These are phyloP conservation scores for Todiramphus saurophagus DNA, from an alignment of 2,113 vertebrate genomes.

Conservation along the genomic window DNA sequence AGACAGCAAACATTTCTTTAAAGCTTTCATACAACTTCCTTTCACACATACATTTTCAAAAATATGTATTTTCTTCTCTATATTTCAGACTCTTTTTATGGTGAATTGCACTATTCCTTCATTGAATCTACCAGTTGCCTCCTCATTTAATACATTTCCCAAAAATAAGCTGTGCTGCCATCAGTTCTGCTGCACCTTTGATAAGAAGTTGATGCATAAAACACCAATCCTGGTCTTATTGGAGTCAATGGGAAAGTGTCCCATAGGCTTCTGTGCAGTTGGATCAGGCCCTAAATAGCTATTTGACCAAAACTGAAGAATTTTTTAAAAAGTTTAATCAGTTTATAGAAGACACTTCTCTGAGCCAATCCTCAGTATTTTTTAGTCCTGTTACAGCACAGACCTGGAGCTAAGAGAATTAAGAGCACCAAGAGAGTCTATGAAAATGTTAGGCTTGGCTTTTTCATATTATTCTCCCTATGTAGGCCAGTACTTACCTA, in stretches of 20 bases:
- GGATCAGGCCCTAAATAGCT: not conserved
- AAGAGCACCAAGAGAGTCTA: not conserved
- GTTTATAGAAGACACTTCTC: not conserved
- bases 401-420: not conserved
- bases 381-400: not conserved
- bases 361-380: not conserved
- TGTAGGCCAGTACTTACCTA: not conserved
- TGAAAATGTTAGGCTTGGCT: not conserved
- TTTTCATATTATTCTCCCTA: not conserved
- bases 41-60: not conserved
- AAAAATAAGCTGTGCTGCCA: not conserved
- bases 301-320: not conserved
- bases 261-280: not conserved
- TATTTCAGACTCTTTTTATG: not conserved
- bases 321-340: not conserved
- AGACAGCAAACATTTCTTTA: not conserved
- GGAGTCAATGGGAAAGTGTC: not conserved
- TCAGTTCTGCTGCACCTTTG: not conserved
- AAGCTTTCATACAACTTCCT: not conserved
- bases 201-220: not conserved
- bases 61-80: not conserved
- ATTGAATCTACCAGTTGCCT: fast-evolving
- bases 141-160: not conserved
- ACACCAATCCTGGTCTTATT: not conserved
- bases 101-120: not conserved